phyloP scores from a whole-genome alignment of 64 coral and sea anemone genomes.

The Actinia tenebrosa region DNA sequence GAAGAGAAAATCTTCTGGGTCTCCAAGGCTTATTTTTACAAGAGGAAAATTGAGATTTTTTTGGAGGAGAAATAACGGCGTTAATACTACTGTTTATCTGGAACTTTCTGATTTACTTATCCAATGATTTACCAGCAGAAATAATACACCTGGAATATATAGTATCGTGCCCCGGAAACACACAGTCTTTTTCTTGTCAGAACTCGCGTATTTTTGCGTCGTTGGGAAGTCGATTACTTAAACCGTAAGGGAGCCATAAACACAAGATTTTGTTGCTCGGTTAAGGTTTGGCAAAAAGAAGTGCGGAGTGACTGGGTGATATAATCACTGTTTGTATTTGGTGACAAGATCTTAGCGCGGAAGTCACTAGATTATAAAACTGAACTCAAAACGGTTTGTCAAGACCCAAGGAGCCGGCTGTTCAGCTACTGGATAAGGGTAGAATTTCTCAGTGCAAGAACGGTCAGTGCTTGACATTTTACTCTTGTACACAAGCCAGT shows the following conservation, averaged over 20 bases:
- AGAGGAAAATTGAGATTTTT: background rate
- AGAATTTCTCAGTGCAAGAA: background rate
- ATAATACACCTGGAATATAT: background rate
- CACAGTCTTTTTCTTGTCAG: background rate
- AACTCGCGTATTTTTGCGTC: background rate
- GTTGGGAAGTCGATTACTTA: background rate
- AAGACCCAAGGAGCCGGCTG: background rate
- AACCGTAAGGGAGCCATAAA: background rate
- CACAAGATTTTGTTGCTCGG: background rate
- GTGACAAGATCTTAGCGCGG: background rate
- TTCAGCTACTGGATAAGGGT: background rate
- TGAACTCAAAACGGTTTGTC: slow-evolving; percentile 10
- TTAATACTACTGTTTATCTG: background rate
- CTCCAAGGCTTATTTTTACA: background rate
- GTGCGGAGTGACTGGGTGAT: background rate
- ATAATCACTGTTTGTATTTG: background rate
- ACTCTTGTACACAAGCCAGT: too few relatives aligned
- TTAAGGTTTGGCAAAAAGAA: background rate
- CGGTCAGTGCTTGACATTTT: background rate
- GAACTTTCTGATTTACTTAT: background rate
- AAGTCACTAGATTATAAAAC: background rate
- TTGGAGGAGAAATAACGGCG: background rate
- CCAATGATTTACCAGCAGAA: background rate
- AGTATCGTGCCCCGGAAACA: background rate
- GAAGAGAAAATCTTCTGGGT: background rate